Base-by-base conservation (phyloP, 2,797 vertebrate species). In the Channallabes apus region DNA sequence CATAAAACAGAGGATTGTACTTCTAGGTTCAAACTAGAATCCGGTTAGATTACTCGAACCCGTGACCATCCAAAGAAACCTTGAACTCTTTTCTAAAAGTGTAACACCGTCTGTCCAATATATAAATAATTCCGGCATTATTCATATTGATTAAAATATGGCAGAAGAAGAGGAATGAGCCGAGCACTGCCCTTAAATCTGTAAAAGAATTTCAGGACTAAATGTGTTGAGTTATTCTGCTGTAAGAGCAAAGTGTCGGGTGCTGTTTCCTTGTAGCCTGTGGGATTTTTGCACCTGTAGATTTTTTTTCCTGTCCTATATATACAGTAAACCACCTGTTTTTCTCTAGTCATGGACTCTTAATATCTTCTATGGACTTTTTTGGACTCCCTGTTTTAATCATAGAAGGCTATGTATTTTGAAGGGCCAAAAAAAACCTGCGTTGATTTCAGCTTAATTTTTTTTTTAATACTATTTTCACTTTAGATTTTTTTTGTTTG, bases 251-350 rank as follows among this genome's bases (percentile, higher is more conserved):
- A 29, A 65, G 14, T 41, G 32, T 46, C 7, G 8, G 35, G 20
- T 24, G 32, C 2, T 41, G 69, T 32, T 84, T 67, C 69, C 72
- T 54, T 82, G 12, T 65, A n/a, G 69, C 51, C 38, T 35, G 27
- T 78, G 78, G 61, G 71, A 54, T 58, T 79, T 73, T 77, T 76
- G 82, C 76, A 80, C 76, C 54, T 86, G 69, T 79, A 71, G 73
- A 51, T 80, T 69, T 82, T 24, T 84, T 51, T 72, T 20, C 35
- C 58, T 8, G 24, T 38, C 22, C 56, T 61, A 24, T 24, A 61
- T 75, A 27, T 73, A n/a, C n/a, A n/a, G n/a, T n/a, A 54, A 38
- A 75, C 22, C 69, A 54, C 54, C 41, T 68, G 22, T 27, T 46
- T 82, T 78, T 62, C 7, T 3, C 35, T 73, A 41, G 69, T 78